Evolutionary conservation across 2,797 vertebrate species (phyloP).

Genomic region (Hipposideros larvatus): DNA sequence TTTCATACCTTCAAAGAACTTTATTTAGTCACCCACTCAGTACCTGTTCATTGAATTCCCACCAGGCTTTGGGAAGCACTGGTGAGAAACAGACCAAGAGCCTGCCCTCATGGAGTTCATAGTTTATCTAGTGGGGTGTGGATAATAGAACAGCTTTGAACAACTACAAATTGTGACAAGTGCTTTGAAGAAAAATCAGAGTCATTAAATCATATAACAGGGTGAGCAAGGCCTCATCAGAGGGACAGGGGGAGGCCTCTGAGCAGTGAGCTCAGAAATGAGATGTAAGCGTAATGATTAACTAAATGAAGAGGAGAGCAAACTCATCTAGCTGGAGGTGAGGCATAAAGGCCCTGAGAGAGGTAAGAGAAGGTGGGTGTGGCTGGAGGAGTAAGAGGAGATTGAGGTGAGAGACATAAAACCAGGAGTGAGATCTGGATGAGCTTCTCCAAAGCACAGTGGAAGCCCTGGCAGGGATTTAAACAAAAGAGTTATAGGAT

Average conservation of each 20-base stretch:
- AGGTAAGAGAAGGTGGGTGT: not conserved
- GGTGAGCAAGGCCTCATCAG: not conserved
- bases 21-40: not conserved
- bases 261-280: not conserved
- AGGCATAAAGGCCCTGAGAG: not conserved
- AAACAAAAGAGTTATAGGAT: not conserved
- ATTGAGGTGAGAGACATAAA: not conserved
- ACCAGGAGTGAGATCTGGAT: not conserved
- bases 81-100: not conserved
- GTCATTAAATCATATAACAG: not conserved
- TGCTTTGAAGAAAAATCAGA: not conserved
- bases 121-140: not conserved
- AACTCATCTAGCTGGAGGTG: not conserved
- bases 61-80: not conserved
- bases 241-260: not conserved
- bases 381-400: not conserved
- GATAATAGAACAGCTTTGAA: not conserved
- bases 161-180: not conserved
- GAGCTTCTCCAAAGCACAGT: not conserved
- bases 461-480: not conserved
- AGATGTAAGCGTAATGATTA: not conserved
- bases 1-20: slow-evolving; percentile 48
- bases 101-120: not conserved
- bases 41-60: not conserved
- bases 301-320: not conserved